A percentile compares a stretch with the other conserved stretches of the same genome.
These are phyloP conservation scores for Melanotaenia nigrans DNA, from an alignment of 2,797 vertebrate genomes.

Conservation along the genomic window DNA sequence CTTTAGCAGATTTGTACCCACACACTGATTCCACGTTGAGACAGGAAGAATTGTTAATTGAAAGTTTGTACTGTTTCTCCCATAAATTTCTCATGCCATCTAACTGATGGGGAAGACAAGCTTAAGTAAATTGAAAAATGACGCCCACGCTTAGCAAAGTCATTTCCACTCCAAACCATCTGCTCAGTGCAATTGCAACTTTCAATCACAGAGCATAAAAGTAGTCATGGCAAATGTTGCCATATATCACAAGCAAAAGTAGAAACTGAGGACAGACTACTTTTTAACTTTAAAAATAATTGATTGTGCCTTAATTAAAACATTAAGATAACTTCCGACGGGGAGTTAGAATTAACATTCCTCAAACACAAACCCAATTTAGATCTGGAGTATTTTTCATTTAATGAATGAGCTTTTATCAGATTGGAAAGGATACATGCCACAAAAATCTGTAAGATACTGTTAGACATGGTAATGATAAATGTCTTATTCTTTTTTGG, in stretches of 20 bases:
- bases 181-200: background rate
- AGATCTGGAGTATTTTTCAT: background rate
- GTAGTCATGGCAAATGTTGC: background rate
- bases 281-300: background rate
- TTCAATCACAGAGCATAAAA: constrained; percentile 5
- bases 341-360: background rate
- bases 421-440: background rate
- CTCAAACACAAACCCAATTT: background rate
- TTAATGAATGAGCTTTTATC: background rate
- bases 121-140: constrained; percentile 6
- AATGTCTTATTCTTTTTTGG: too few species aligned
- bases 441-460: background rate
- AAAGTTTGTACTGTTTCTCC: background rate
- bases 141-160: constrained; percentile 7
- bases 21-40: background rate
- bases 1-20: background rate
- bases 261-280: background rate
- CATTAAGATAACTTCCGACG: background rate
- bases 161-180: constrained; percentile 20
- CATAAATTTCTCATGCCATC: background rate
- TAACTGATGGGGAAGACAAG: background rate
- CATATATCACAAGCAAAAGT: background rate
- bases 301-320: background rate
- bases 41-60: background rate
- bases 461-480: background rate